Base-by-base conservation (phyloP, 2,113 vertebrate species). In the Mobula birostris region DNA sequence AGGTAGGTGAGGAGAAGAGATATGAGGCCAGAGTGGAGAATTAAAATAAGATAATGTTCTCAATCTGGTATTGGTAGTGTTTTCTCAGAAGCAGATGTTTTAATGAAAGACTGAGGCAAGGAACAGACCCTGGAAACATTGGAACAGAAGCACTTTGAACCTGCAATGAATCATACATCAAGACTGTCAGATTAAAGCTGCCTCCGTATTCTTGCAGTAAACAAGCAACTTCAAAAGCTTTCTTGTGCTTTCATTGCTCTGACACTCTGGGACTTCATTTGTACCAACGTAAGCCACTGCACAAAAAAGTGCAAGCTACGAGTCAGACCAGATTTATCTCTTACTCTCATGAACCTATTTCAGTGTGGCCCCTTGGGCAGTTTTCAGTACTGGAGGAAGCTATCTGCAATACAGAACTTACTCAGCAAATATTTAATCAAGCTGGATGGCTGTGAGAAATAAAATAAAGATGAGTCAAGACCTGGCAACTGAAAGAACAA, bases 121-220 rank as follows among this genome's bases (percentile, higher is more conserved):
- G 87, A 92, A 92, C n/a, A 92, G 90, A 11, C 0, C 8, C 66
- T 48, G 90, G 21, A 72, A 72, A 27, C 12, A 8, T 21, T 40
- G 90, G 8, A 48, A 11, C 36, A 48, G 90, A 92, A 48, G 36
- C 21, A 74, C 90, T 92, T 92, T 92, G 90, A 92, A 92, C n/a
- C 19, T 92, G 68, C 68, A 74, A 92, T 92, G 68, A 92, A 92
- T 74, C 90, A 92, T 72, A 92, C 90, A 92, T 92, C 90, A 92
- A 92, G 68, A 48, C 11, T 92, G 90, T 92, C 90, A 92, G 66
- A 40, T 68, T 70, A 19, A 70, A 1, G 32, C 63, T 91, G 61
- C 66, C 66, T 91, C 32, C 66, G 32, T 15, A 66, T 14, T 90
- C 36, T 36, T 72, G 32, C 63, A 24, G 90, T 72, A 72, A 72